Base-by-base conservation (phyloP, 37 sponge, comb jelly and placozoan genomes). In the Cliona cf. orientalis region DNA sequence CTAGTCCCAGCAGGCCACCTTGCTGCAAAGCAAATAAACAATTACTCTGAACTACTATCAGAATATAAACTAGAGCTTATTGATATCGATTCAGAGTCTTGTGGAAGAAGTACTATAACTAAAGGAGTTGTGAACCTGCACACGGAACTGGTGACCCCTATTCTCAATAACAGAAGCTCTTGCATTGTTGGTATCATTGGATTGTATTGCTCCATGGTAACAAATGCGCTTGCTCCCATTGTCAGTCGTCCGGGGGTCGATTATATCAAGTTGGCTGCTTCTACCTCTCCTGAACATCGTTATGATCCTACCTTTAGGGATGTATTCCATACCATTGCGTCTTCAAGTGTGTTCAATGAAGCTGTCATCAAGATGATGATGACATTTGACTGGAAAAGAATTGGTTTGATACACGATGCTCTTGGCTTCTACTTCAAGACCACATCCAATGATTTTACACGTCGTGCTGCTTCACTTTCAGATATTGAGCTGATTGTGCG, bases 1-100 rank as follows among this genome's bases (percentile, higher is more conserved):
- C 29, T 81, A 34, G 56, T 80, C 33, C 87, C 87, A 26, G 87
- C 87, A 19, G 87, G 74, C 0, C 73, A 58, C 12, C 55, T 87
- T 31, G 87, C 87, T 21, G 21, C 74, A 33, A 42, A 87, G 25
- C 81, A 87, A 6, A 74, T 87, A 17, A 87, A 87, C 68, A 80
- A 78, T 31, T 44, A 41, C 9, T 19, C 74, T 22, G 65, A 77
- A 19, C 21, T 80, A 5, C 71, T 81, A n/a, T 12, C 25, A 1
- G 87, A 75, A 11, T 67, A 80, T 44, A 34, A 42, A 64, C 73
- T 87, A 33, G 81, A 80, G 72, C 39, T 87, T 1, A 59, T 81
- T 40, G 42, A 58, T 21, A 59, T 60, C 19, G 43, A 57, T 41
- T 40, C 59, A 26, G 81, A 81, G 33, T 38, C 72, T 29, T 81